phyloP scores from a whole-genome alignment of 2,888 invertebrate genomes.

The Cataglyphis cursor region DNA sequence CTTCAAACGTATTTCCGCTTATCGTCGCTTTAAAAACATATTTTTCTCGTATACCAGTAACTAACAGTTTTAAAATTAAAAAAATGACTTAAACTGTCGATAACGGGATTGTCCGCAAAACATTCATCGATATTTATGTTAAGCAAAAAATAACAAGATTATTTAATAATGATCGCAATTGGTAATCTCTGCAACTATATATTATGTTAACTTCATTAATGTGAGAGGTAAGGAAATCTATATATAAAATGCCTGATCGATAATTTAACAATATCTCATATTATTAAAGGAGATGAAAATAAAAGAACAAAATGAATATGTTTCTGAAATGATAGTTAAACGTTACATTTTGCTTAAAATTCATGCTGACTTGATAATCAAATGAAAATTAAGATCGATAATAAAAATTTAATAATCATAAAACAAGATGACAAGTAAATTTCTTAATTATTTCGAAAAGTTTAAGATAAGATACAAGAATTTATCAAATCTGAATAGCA shows the following conservation, averaged over 20 bases:
- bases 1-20: conserved; percentile 11
- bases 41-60: background rate
- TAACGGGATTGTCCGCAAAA: background rate
- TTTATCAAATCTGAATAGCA: background rate
- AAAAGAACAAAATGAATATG: background rate
- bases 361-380: background rate
- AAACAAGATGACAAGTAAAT: background rate
- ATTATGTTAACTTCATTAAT: conserved; percentile 22
- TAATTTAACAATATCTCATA: conserved; percentile 23
- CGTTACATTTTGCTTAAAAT: background rate
- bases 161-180: background rate
- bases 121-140: background rate
- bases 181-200: background rate
- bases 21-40: conserved; percentile 10
- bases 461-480: background rate
- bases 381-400: background rate
- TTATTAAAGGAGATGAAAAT: background rate
- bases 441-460: background rate
- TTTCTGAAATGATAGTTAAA: background rate
- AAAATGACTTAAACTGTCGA: background rate
- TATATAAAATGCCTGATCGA: conserved; percentile 26
- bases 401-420: background rate
- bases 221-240: conserved; percentile 14
- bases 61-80: background rate
- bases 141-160: background rate